Percentiles rank a stretch among this genome's conserved stretches.
These are phyloP conservation scores for Clytia hemisphaerica DNA, from an alignment of 30 jellyfish, hydroid and myxozoan species.

Conservation along the genomic window DNA sequence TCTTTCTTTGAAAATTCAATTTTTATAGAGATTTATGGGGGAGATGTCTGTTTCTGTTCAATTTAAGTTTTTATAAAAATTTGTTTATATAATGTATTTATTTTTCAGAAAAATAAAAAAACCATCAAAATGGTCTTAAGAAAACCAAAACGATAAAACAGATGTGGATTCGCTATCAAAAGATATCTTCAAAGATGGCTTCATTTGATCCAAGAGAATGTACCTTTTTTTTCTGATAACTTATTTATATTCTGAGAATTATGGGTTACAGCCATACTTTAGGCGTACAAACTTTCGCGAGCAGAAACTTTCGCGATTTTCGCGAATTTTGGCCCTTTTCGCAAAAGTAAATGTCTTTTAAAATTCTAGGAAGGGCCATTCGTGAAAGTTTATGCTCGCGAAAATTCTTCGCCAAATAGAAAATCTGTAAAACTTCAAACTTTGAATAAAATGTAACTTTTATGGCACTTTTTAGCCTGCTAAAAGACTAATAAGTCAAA, in stretches of 20 bases:
- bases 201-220: conserved; percentile 93
- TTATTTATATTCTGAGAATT: too few species aligned
- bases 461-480: too few species aligned
- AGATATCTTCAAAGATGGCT: conserved; percentile 53
- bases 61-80: background rate
- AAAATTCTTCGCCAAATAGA: too few species aligned
- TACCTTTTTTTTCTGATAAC: conserved; percentile 20
- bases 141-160: background rate
- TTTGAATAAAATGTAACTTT: too few species aligned
- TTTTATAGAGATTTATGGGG: conserved; percentile 30
- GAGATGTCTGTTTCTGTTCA: background rate
- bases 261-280: background rate
- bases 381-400: too few species aligned
- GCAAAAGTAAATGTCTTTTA: too few species aligned
- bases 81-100: background rate
- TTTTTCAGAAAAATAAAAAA: background rate
- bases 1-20: too few species aligned
- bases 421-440: too few species aligned
- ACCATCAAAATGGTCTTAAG: background rate
- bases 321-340: too few species aligned
- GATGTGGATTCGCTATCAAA: conserved; percentile 15
- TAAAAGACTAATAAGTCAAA: too few species aligned
- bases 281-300: background rate
- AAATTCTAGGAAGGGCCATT: too few species aligned
- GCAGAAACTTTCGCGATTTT: too few species aligned